These are phyloP conservation scores for Albula glossodonta DNA, from an alignment of 2,113 vertebrate species.

Conservation along the genomic window DNA sequence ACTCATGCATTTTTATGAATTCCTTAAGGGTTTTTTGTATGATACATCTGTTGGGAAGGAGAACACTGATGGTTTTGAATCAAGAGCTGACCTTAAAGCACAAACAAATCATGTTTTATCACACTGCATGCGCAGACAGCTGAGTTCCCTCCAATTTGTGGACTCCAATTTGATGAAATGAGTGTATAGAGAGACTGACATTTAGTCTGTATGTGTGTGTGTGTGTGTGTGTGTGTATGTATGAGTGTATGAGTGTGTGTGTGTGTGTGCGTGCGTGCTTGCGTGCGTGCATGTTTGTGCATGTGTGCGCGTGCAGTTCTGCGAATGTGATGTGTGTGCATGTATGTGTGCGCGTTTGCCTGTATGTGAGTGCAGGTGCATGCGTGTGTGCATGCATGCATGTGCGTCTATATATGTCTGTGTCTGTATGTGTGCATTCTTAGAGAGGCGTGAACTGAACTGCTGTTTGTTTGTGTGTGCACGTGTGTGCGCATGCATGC, in stretches of 20 bases:
- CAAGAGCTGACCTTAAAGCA: not conserved
- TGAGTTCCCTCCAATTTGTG: not conserved
- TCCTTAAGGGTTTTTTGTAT: not conserved
- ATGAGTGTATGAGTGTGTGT: not conserved
- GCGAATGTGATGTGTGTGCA: not conserved
- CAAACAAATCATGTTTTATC: not conserved
- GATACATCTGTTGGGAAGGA: not conserved
- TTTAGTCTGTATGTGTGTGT: conserved; percentile 2
- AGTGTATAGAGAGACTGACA: not conserved
- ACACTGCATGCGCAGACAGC: not conserved
- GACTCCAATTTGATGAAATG: not conserved
- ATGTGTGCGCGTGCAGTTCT: not conserved
- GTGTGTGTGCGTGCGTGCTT: conserved; percentile 1
- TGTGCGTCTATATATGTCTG: not conserved
- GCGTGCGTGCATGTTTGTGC: not conserved
- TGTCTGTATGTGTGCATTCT: not conserved
- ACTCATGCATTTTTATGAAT: not conserved
- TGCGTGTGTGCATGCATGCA: not conserved
- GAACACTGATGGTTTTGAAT: not conserved
- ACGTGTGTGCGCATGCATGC: not conserved
- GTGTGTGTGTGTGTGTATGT: not conserved
- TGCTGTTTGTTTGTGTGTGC: not conserved
- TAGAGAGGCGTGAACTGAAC: not conserved
- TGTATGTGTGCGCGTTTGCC: not conserved
- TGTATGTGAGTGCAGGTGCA: not conserved